Evolutionary conservation across 92 coral and sea anemone species (phyloP), one percentile per base, ranked within the genome.

Genomic region (Epizoanthus fatuus): DNA sequence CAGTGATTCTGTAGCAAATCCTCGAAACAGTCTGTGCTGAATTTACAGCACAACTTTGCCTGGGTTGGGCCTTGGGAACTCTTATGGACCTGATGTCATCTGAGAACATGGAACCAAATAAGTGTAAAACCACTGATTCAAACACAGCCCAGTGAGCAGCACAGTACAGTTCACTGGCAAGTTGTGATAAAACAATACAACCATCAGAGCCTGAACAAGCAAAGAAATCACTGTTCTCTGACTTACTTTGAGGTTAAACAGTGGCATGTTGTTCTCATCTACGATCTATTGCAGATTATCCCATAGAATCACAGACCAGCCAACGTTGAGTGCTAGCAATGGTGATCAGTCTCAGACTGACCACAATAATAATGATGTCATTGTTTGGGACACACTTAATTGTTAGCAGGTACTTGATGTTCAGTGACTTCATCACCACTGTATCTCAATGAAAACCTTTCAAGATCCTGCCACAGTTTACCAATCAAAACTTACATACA

Each of bases 221-320:
- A 49, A 45, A 9, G 12, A 19, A 15, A 52, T 54, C 51, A 47
- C 17, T 69, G 16, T 29, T 15, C 44, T 40, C 5, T 80, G 4
- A 91, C 97, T 94, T 94, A 94, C 97, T 92, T 86, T 94, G 11
- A 78, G 74, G 83, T 78, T 86, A 58, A 85, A 86, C 11, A 91
- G 91, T 57, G 97, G 93, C 97, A 94, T 94, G 83, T n/a, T 85
- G 35, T 57, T 47, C 53, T 45, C 35, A 12, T n/a, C 25, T 42
- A 16, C 19, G 54, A 45, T 44, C 56, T 19, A 45, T 35, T 70
- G 22, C 47, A 39, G 53, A 49, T 49, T 32, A 8, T 17, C 72
- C 47, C 47, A 37, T 66, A 66, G n/a, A 17, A 38, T 32, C 72
- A 66, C 19, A 66, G 49, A 12, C 72, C 49, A 39, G n/a, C 49